These are phyloP conservation scores for Eublepharis macularius DNA, from an alignment of 2,113 vertebrate genomes.

Conservation along the genomic window DNA sequence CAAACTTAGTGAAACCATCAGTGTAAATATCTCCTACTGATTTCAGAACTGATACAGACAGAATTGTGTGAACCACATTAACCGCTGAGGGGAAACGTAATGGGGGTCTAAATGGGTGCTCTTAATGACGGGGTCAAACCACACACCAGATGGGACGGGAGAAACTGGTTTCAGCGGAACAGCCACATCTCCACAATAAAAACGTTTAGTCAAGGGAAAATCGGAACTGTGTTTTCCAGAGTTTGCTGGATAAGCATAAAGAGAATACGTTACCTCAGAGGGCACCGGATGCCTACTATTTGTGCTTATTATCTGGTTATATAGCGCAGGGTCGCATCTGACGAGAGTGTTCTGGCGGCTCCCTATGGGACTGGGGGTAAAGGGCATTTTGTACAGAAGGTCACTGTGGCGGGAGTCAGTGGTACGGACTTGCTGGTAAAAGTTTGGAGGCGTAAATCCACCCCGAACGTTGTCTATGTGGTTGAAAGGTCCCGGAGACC, in stretches of 20 bases:
- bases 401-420: slow-evolving; percentile 81
- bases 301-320: slow-evolving; percentile 75
- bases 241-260: slow-evolving; percentile 25
- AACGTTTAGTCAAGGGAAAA: background rate
- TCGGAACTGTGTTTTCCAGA: slow-evolving; percentile 4
- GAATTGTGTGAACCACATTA: background rate
- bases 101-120: background rate
- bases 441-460: slow-evolving; percentile 68
- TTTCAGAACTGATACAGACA: background rate
- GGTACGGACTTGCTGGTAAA: slow-evolving; percentile 82
- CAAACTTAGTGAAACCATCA: background rate
- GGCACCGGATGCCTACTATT: slow-evolving; percentile 65
- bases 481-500: slow-evolving; percentile 76
- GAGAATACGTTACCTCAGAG: slow-evolving; percentile 70
- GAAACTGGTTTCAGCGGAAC: background rate
- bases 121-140: background rate
- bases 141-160: background rate
- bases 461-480: slow-evolving; percentile 74
- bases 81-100: background rate
- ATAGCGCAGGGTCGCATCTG: slow-evolving; percentile 73
- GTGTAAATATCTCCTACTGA: background rate
- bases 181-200: background rate
- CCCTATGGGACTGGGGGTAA: slow-evolving; percentile 71
- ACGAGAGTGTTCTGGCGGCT: slow-evolving; percentile 75
- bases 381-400: slow-evolving; percentile 74